These are phyloP conservation scores for Melanargia galathea DNA, from an alignment of 2,888 invertebrate genomes.

Conservation along the genomic window DNA sequence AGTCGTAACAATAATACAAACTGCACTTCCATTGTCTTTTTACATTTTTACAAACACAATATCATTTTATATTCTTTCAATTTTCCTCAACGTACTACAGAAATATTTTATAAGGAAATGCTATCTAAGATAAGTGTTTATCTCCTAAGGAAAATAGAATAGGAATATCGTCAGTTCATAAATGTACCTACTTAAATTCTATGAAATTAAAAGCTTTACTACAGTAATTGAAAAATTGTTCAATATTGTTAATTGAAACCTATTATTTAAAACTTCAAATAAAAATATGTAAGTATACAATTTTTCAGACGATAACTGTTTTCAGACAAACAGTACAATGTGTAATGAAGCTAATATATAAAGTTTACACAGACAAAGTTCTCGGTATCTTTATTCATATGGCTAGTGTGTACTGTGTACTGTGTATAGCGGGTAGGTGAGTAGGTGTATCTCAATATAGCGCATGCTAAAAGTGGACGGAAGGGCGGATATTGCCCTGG, in stretches of 20 bases:
- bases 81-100: constrained; percentile 3
- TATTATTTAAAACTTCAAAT: no score
- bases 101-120: constrained; percentile 2
- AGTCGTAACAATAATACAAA: not conserved
- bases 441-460: constrained; percentile 31
- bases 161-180: not conserved
- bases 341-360: no score
- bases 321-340: no score
- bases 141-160: not conserved
- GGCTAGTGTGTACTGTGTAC: not conserved
- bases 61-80: not conserved
- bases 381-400: no score
- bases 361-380: no score
- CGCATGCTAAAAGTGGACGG: constrained; percentile 53
- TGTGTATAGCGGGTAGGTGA: not conserved
- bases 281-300: no score
- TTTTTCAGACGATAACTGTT: no score
- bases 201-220: not conserved
- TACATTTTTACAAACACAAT: not conserved
- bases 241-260: no score
- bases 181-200: not conserved
- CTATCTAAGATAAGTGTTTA: not conserved
- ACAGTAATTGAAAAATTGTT: not conserved
- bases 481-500: constrained; percentile 72
- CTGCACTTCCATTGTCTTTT: not conserved